Percentiles rank a stretch among this genome's conserved stretches.
Evolutionary conservation across 2,888 invertebrate genomes (phyloP).

Genomic region (Teleogryllus oceanicus): DNA sequence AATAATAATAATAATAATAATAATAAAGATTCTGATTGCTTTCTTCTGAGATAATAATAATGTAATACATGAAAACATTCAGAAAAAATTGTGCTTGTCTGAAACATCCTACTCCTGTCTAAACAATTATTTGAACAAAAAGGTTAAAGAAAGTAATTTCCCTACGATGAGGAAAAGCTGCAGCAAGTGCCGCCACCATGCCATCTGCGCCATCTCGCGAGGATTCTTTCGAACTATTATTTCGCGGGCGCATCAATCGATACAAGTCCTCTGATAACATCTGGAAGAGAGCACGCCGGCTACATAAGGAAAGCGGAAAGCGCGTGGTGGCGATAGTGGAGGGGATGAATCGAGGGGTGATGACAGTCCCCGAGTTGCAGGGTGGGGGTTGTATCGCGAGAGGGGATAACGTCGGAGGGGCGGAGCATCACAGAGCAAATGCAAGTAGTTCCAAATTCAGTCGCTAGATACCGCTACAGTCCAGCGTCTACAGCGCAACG

Average conservation of each 20-base stretch:
- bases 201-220: not conserved
- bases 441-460: not conserved
- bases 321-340: not conserved
- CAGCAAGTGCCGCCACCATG: no score
- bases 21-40: not conserved
- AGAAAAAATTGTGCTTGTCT: no score
- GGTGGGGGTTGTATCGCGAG: not conserved
- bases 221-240: not conserved
- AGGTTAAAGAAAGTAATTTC: not conserved
- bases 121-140: no score
- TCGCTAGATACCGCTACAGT: not conserved
- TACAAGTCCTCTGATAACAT: not conserved
- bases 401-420: not conserved
- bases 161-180: no score
- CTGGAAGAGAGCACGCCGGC: not conserved
- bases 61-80: no score
- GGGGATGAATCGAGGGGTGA: conserved; percentile 4
- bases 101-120: no score
- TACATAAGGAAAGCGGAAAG: conserved; percentile 2
- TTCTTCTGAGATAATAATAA: not conserved
- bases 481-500: not conserved
- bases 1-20: conserved; percentile 23
- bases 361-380: not conserved
- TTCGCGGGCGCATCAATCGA: not conserved
- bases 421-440: not conserved